A percentile compares a stretch with the other conserved stretches of the same genome.
These are phyloP conservation scores for Okapia johnstoni DNA, from an alignment of 2,113 vertebrate genomes.

Conservation along the genomic window DNA sequence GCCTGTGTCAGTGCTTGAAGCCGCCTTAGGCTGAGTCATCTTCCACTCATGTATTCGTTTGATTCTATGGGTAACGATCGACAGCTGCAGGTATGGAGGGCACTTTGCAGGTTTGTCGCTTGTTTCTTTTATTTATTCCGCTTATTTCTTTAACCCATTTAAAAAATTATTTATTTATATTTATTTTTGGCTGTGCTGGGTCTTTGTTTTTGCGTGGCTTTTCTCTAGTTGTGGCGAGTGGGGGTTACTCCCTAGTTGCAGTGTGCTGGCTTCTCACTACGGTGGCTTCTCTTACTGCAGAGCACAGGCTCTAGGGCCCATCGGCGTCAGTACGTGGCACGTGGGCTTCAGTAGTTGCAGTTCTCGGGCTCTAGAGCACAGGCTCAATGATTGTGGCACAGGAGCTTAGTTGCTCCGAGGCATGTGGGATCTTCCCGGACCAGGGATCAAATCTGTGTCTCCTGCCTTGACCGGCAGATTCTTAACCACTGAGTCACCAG, in stretches of 20 bases:
- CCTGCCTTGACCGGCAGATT: neutral
- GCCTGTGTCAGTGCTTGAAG: neutral
- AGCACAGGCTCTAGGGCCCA: neutral
- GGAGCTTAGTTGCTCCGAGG: neutral
- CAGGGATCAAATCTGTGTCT: neutral
- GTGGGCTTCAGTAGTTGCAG: neutral
- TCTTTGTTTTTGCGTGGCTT: neutral
- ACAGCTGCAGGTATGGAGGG: neutral
- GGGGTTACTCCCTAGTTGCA: neutral
- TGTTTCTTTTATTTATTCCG: neutral
- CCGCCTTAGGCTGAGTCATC: neutral
- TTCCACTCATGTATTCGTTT: neutral
- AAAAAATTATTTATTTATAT: neutral
- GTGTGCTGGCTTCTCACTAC: neutral
- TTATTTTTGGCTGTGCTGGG: neutral
- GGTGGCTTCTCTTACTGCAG: neutral
- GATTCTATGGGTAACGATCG: neutral
- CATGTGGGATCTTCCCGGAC: neutral
- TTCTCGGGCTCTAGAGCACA: neutral
- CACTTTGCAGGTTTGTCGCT: neutral
- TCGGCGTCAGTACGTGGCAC: accelerated
- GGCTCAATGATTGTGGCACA: neutral
- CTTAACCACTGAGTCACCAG: neutral
- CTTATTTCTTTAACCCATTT: neutral
- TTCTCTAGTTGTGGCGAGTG: neutral